Percentiles rank a stretch among this genome's conserved stretches.
Evolutionary conservation across 2,113 vertebrate species (phyloP).

Genomic region (Stomatorhinus ivindoensis): DNA sequence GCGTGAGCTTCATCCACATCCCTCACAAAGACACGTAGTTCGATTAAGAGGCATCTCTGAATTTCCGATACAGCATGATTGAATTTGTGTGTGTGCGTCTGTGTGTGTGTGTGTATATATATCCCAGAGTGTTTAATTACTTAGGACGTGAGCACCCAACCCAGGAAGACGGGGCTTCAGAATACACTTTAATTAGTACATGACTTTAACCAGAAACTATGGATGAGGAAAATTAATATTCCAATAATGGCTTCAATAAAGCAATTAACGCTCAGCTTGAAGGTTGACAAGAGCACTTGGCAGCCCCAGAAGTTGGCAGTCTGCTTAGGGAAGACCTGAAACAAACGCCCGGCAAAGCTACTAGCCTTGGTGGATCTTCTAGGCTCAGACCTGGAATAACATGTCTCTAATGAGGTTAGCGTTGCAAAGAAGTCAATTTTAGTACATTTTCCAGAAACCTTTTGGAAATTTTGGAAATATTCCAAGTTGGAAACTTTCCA

Average conservation of each 20-base stretch:
- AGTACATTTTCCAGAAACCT: too few relatives aligned
- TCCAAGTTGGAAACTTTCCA: too few relatives aligned
- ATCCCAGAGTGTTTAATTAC: background rate
- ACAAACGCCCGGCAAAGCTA: background rate
- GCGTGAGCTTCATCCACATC: background rate
- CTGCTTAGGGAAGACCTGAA: background rate
- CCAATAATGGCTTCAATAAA: constrained; percentile 7
- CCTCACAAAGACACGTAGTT: background rate
- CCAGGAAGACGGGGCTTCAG: background rate
- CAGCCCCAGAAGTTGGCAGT: background rate
- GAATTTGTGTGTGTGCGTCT: background rate
- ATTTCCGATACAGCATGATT: background rate
- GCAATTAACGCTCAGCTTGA: background rate
- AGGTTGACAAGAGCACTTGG: background rate
- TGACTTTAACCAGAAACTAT: background rate
- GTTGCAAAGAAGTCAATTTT: background rate
- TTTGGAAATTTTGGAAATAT: too few relatives aligned
- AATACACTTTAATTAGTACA: background rate
- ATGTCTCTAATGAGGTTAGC: background rate
- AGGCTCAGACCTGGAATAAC: background rate
- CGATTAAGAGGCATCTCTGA: background rate
- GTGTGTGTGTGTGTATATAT: background rate
- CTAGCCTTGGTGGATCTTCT: background rate
- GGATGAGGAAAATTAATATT: background rate
- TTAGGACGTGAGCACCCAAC: background rate